Evolutionary conservation across 2,888 invertebrate genomes (phyloP), one percentile per base, ranked within the genome.

Genomic region (Beris chalybata): DNA sequence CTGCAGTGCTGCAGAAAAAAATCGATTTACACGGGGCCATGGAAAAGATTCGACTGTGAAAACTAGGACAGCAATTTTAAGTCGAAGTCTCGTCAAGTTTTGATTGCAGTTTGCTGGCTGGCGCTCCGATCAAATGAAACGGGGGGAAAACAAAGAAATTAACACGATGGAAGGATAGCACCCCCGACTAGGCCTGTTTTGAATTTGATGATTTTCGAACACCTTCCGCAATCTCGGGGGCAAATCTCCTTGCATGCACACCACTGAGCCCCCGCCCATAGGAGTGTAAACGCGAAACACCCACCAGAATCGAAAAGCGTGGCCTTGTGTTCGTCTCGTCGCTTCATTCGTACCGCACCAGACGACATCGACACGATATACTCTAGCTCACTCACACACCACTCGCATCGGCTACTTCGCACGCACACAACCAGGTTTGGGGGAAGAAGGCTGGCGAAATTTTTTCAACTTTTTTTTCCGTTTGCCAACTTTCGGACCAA

Each of bases 221-320:
- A 38, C 38, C 38, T 38, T 38, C 38, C 3, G 9, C 7, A 9
- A 38, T 9, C 5, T 38, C 52, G 61, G 52, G 61, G 38, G 52
- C 61, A n/a, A 11, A 50, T 50, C 61, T 38, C 44, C 64, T 52
- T 31, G 44, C 47, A 53, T 54, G 54, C 64, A 64, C 64, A 64
- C 64, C 64, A 56, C 54, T 56, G 65, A 71, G 71, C 71, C 69
- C 70, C 71, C 71, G 71, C 71, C 71, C 71, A 71, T 69, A 69
- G 66, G 58, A 69, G 65, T 67, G 67, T 67, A 65, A 65, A 64
- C 64, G 45, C 65, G 70, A 65, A 70, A 71, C 71, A 69, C 71
- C 71, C 71, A 70, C 71, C 56, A 67, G 67, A 70, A 30, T 52
- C 12, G 32, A 15, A 59, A 65, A 71, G 69, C 64, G 68, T 69